Evolutionary conservation across 2,888 invertebrate species (phyloP).

Genomic region (Megaustenia siamemsis): DNA sequence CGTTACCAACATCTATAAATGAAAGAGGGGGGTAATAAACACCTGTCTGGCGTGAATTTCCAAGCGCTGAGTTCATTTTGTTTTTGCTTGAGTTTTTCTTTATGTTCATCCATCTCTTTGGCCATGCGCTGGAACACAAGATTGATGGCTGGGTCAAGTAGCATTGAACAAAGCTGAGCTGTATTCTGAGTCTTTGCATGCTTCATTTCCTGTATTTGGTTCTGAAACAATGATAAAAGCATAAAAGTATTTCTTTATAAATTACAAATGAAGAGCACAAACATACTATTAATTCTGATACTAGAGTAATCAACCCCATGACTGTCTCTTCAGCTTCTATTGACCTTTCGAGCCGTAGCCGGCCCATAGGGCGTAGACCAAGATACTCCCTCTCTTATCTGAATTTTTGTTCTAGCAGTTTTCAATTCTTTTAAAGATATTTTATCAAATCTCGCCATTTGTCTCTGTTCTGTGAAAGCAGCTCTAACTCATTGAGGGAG

Average conservation of each 20-base stretch:
- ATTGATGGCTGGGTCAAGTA: conserved; percentile 97
- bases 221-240: conserved; percentile 82
- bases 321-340: too few species aligned
- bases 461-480: too few species aligned
- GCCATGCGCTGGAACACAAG: conserved; percentile 93
- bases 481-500: too few species aligned
- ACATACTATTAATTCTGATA: background rate
- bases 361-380: too few species aligned
- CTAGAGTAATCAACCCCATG: too few species aligned
- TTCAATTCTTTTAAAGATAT: too few species aligned
- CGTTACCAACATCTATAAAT: conserved; percentile 49
- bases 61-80: conserved; percentile 98
- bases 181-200: conserved; percentile 90
- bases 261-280: background rate
- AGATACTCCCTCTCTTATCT: too few species aligned
- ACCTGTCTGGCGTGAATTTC: conserved; percentile 99
- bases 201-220: conserved; percentile 95
- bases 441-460: too few species aligned
- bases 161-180: conserved; percentile 88
- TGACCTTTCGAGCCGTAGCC: too few species aligned
- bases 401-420: too few species aligned
- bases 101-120: conserved; percentile 92
- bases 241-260: background rate
- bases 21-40: conserved; percentile 65
- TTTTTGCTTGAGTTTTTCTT: conserved; percentile 95